A percentile compares a stretch with the other conserved stretches of the same genome.
Conservation (phyloP, 2,888 invertebrate species). For the Linnaemya vulpina region DNA sequence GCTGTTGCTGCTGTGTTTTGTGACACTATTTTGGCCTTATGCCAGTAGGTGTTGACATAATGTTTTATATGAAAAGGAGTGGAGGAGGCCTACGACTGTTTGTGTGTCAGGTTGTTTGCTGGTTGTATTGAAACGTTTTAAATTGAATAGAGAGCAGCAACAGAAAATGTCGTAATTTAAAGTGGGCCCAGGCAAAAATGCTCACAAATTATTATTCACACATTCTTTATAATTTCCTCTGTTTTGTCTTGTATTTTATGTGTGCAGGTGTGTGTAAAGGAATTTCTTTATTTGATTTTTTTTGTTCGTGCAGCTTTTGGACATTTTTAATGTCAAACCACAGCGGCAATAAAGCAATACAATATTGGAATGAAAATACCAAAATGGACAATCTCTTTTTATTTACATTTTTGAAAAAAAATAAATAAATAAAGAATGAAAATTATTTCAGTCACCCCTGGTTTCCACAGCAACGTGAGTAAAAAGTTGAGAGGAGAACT, state of each 20-base stretch:
- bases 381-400: neutral
- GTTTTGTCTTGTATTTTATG: neutral
- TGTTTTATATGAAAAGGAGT: slow-evolving; percentile 48
- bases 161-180: slow-evolving; percentile 12
- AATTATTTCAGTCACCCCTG: slow-evolving; percentile 27
- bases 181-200: slow-evolving; percentile 39
- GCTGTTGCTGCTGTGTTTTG: slow-evolving; percentile 46
- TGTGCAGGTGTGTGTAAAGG: slow-evolving; percentile 7
- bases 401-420: neutral
- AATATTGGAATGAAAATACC: slow-evolving; percentile 2
- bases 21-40: slow-evolving; percentile 71
- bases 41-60: slow-evolving; percentile 72
- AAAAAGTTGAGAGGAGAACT: neutral
- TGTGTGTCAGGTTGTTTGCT: slow-evolving; percentile 7
- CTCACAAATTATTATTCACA: slow-evolving; percentile 53
- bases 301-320: slow-evolving; percentile 35
- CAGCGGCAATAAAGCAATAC: slow-evolving; percentile 52
- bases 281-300: slow-evolving; percentile 27
- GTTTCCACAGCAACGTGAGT: neutral
- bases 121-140: slow-evolving; percentile 53
- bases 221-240: slow-evolving; percentile 35
- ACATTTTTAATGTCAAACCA: slow-evolving; percentile 65
- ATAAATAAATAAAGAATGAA: no score
- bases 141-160: slow-evolving; percentile 48
- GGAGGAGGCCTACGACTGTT: slow-evolving; percentile 18